Conservation (phyloP, 1,140 invertebrate genomes). For the Schlechtendalia chinensis region DNA sequence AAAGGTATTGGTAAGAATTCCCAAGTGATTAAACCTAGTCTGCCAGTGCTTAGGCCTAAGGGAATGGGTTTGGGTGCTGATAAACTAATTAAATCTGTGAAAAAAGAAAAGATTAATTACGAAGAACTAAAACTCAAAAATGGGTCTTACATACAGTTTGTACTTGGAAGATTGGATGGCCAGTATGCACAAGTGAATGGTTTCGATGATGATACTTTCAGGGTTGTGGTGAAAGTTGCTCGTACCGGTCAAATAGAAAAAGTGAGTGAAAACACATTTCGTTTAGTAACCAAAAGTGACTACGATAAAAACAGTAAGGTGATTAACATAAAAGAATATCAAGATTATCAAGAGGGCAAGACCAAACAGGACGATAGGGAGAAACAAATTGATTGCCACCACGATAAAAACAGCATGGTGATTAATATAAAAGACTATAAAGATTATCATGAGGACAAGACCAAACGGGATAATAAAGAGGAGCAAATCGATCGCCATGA, state of each 20-base stretch:
- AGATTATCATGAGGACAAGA: conserved; percentile 52
- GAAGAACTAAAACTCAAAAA: conserved; percentile 66
- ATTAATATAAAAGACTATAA: conserved; percentile 54
- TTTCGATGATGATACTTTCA: conserved; percentile 79
- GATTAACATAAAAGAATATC: conserved; percentile 54
- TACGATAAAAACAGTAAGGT: conserved; percentile 76
- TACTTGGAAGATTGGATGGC: conserved; percentile 70
- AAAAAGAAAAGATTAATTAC: conserved; percentile 61
- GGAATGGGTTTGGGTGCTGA: conserved; percentile 90
- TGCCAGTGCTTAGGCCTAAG: conserved; percentile 74
- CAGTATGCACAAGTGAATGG: conserved; percentile 80
- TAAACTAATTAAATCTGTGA: conserved; percentile 61
- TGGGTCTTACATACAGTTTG: conserved; percentile 70
- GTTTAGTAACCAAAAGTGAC: conserved; percentile 73
- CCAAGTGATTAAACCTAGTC: conserved; percentile 57
- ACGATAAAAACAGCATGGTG: conserved; percentile 72
- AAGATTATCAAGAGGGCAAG: conserved; percentile 52
- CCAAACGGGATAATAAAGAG: neutral
- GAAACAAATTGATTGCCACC: conserved; percentile 55
- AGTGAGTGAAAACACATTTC: conserved; percentile 74
- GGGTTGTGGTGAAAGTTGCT: conserved; percentile 76
- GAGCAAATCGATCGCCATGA: neutral
- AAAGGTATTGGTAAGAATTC: conserved; percentile 66
- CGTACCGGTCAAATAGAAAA: conserved; percentile 68
- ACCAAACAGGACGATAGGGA: neutral